These are phyloP conservation scores for Nebria salina DNA, from an alignment of 2,888 invertebrate genomes.

Conservation along the genomic window DNA sequence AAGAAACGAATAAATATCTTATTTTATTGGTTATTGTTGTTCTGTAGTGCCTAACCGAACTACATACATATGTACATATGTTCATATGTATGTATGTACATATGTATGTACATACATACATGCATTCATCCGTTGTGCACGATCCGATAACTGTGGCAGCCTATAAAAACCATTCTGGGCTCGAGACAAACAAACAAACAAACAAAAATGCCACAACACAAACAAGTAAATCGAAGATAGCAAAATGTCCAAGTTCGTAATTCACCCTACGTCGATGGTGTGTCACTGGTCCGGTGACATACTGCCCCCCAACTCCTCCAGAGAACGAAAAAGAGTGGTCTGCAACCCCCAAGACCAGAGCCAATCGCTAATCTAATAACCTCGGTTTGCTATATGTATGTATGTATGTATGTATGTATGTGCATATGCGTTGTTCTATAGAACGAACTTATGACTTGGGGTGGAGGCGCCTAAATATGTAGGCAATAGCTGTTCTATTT, in stretches of 20 bases:
- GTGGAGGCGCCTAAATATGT: too few species aligned
- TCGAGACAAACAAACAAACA: slow-evolving; percentile 50
- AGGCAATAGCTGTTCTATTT: too few species aligned
- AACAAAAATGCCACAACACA: slow-evolving; percentile 50
- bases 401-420: background rate
- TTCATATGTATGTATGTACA: too few species aligned
- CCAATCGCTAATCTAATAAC: slow-evolving; percentile 41
- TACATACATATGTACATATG: too few species aligned
- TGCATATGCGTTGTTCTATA: background rate
- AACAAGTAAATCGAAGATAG: slow-evolving; percentile 48
- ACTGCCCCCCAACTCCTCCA: slow-evolving; percentile 48
- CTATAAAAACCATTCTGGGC: slow-evolving; percentile 24
- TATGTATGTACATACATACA: background rate
- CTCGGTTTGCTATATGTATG: background rate
- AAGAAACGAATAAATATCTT: too few species aligned
- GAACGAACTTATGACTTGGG: slow-evolving; percentile 45
- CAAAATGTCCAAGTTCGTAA: slow-evolving; percentile 49
- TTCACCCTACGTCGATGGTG: slow-evolving; percentile 51
- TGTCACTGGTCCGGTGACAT: slow-evolving; percentile 51
- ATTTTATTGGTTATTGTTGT: too few species aligned
- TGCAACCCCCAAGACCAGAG: background rate
- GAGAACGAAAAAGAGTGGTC: too few species aligned
- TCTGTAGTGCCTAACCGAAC: too few species aligned
- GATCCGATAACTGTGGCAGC: slow-evolving; percentile 14
- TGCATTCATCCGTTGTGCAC: background rate